phyloP scores from a whole-genome alignment of 1,140 invertebrate genomes.

The Amphibalanus amphitrite region DNA sequence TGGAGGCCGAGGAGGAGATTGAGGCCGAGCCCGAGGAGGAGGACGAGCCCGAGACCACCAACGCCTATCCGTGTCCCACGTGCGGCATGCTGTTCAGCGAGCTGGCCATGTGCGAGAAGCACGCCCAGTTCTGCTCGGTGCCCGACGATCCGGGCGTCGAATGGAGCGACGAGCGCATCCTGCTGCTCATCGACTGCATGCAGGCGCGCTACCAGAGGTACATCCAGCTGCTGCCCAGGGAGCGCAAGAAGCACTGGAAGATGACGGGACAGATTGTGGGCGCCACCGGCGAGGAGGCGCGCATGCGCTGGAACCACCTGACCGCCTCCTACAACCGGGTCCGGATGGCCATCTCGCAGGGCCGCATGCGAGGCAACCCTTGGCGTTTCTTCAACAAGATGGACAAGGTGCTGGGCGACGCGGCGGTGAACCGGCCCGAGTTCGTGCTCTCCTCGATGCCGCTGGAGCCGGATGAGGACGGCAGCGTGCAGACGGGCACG shows the following conservation, averaged over 20 bases:
- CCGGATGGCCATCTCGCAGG: not conserved
- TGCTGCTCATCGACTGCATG: not conserved
- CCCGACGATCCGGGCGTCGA: not conserved
- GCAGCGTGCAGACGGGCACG: not conserved
- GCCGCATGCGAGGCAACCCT: not conserved
- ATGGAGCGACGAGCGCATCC: not conserved
- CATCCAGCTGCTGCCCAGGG: not conserved
- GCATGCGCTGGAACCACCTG: not conserved
- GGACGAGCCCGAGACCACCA: not conserved
- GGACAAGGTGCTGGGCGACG: not conserved
- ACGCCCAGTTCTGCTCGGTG: not conserved
- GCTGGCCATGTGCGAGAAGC: not conserved
- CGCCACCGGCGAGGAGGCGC: not conserved
- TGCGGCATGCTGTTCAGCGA: not conserved
- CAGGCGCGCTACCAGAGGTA: not conserved
- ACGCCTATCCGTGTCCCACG: not conserved
- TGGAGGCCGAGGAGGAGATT: too few species aligned
- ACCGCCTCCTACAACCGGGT: not conserved
- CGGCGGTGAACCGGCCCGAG: not conserved
- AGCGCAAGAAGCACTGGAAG: not conserved
- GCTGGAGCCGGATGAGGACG: not conserved
- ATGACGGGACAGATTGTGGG: not conserved
- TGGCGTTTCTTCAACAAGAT: not conserved
- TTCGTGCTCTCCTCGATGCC: not conserved
- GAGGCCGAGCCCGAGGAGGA: not conserved